A percentile compares a stretch with the other conserved stretches of the same genome.
These are phyloP conservation scores for Sapayoa aenigma DNA, from an alignment of 2,113 vertebrate genomes.

Conservation along the genomic window DNA sequence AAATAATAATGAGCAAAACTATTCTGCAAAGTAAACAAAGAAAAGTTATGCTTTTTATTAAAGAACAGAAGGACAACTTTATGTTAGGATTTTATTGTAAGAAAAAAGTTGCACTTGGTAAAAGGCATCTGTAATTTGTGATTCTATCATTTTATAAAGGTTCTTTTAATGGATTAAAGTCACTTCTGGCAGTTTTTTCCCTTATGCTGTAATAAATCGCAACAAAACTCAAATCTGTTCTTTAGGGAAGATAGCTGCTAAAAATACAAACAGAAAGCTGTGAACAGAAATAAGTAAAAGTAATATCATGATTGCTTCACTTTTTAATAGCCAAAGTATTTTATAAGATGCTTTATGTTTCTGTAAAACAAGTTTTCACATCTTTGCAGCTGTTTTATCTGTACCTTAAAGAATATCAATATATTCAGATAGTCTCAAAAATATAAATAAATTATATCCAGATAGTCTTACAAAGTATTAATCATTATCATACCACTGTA, in stretches of 20 bases:
- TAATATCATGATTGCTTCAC: background rate
- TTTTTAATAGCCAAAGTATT: background rate
- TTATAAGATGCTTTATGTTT: background rate
- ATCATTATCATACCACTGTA: background rate
- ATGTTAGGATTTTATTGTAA: background rate
- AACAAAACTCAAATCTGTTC: background rate
- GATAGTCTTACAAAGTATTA: background rate
- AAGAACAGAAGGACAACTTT: background rate
- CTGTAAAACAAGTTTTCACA: background rate
- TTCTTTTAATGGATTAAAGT: slow-evolving; percentile 37
- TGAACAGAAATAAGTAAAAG: background rate
- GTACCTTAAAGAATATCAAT: background rate
- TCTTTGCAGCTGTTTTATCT: background rate
- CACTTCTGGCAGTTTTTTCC: background rate
- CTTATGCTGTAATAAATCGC: background rate
- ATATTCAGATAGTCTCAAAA: background rate
- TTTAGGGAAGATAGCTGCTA: background rate
- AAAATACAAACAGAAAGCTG: slow-evolving; percentile 24
- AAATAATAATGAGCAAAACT: background rate
- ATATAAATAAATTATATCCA: background rate
- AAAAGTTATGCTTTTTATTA: background rate
- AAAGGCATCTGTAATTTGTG: background rate
- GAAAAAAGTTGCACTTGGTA: background rate
- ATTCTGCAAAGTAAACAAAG: background rate
- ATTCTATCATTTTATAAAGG: background rate